Evolutionary conservation across 2,888 invertebrate genomes (phyloP).

Genomic region (Drosophila anomalipes): DNA sequence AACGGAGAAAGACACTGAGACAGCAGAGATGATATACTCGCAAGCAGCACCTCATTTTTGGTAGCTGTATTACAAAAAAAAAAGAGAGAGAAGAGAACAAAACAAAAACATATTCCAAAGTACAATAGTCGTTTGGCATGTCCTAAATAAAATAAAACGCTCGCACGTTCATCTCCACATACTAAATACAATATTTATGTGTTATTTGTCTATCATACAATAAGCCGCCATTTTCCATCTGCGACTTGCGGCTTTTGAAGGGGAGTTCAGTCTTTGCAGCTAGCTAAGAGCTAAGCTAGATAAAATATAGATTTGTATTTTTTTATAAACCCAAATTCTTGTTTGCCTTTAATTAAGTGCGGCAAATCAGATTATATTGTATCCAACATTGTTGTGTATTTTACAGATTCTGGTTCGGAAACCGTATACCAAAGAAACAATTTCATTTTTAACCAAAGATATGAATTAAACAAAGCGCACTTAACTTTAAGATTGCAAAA

Average conservation of each 20-base stretch:
- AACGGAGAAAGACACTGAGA: conserved; percentile 4
- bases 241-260: neutral
- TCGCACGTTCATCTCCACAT: conserved; percentile 25
- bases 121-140: conserved; percentile 43
- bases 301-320: neutral
- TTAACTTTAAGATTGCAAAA: neutral
- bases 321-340: neutral
- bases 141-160: conserved; percentile 42
- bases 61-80: neutral
- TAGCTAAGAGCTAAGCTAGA: neutral
- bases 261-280: neutral
- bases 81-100: conserved; percentile 1
- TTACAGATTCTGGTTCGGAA: neutral
- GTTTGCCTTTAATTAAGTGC: neutral
- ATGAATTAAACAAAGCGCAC: neutral
- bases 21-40: conserved; percentile 24
- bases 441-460: neutral
- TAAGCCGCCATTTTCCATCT: neutral
- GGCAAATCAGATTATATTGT: neutral
- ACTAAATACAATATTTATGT: neutral
- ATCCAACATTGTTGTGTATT: neutral
- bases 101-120: conserved; percentile 50
- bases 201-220: conserved; percentile 1
- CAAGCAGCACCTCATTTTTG: neutral
- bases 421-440: neutral